phyloP scores from a whole-genome alignment of 2,113 vertebrate genomes.

The Tylochromis polylepis region DNA sequence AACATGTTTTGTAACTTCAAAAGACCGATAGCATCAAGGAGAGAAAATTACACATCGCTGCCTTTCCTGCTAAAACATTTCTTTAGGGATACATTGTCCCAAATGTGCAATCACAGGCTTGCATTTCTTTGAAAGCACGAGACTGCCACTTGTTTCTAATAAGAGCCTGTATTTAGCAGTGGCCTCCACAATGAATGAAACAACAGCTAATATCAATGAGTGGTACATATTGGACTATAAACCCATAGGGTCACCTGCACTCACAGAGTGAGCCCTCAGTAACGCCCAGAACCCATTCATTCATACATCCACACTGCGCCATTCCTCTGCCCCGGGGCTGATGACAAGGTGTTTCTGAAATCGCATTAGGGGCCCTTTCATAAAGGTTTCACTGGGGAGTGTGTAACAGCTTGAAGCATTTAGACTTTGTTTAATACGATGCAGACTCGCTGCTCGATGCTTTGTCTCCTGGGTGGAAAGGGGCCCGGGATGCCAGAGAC shows the following conservation, averaged over 20 bases:
- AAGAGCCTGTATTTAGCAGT: background rate
- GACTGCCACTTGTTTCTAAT: background rate
- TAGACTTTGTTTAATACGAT: constrained; percentile 76
- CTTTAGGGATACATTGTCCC: background rate
- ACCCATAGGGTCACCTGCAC: constrained; percentile 33
- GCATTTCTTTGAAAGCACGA: background rate
- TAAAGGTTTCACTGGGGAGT: constrained; percentile 76
- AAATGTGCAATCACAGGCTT: background rate
- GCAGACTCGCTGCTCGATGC: constrained; percentile 54
- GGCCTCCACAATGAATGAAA: constrained; percentile 1
- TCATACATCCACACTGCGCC: constrained; percentile 35
- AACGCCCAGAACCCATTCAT: constrained; percentile 26
- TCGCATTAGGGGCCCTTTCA: constrained; percentile 76
- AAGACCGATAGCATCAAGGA: background rate
- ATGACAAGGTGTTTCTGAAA: constrained; percentile 79
- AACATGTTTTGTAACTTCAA: background rate
- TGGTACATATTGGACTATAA: constrained; percentile 30
- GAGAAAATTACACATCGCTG: background rate
- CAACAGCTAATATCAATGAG: constrained; percentile 22
- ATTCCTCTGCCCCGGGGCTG: constrained; percentile 36
- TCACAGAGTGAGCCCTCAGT: background rate
- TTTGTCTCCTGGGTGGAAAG: constrained; percentile 64
- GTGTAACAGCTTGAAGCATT: constrained; percentile 78
- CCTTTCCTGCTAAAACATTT: background rate
- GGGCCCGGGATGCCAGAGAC: constrained; percentile 61